Evolutionary conservation across 2,113 vertebrate species (phyloP).

Genomic region (Psophia crepitans): DNA sequence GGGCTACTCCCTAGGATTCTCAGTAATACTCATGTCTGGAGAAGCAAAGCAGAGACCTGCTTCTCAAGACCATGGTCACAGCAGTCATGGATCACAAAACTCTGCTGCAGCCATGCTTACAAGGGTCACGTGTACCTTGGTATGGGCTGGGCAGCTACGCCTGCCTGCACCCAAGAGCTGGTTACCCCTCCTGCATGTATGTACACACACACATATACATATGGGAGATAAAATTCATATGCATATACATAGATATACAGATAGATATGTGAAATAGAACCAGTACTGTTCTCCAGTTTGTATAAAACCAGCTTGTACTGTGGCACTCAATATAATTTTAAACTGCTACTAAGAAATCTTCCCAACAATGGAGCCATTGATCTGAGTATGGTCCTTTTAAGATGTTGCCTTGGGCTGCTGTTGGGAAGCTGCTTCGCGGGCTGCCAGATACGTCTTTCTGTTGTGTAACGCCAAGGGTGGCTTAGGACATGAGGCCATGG

Average conservation of each 20-base stretch:
- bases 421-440: not conserved
- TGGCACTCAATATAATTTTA: not conserved
- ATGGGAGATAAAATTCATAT: not conserved
- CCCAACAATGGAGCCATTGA: not conserved
- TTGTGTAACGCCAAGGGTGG: conserved; percentile 30
- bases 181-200: not conserved
- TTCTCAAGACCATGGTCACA: not conserved
- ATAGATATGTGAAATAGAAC: not conserved
- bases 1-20: not conserved
- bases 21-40: not conserved
- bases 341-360: not conserved
- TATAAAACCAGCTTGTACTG: not conserved
- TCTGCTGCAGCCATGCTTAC: not conserved
- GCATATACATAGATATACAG: not conserved
- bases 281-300: not conserved
- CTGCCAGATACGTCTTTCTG: not conserved
- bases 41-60: not conserved
- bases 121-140: not conserved
- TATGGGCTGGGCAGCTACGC: not conserved
- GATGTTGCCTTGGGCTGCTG: conserved; percentile 36
- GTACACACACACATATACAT: not conserved
- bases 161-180: not conserved
- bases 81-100: not conserved
- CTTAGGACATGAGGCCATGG: not conserved
- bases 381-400: conserved; percentile 9